Evolutionary conservation across 2,888 invertebrate species (phyloP).

Genomic region (Eurytoma adleriae): DNA sequence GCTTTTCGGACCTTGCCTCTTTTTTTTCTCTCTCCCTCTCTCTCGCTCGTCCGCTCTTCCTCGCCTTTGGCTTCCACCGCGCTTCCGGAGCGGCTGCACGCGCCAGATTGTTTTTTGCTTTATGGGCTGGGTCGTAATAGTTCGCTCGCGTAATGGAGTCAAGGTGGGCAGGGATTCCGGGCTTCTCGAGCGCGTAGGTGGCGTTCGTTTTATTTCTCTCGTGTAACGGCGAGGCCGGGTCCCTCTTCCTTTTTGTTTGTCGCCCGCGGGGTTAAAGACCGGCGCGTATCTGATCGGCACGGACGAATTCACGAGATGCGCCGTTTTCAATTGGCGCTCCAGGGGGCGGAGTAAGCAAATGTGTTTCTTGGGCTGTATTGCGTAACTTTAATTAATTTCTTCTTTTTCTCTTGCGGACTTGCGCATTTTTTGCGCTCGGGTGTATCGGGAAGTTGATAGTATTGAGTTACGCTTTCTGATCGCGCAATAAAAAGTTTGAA

Average conservation of each 20-base stretch:
- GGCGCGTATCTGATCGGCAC: no score
- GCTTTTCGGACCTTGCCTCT: conserved; percentile 45
- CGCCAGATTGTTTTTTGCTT: conserved; percentile 45
- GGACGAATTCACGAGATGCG: no score
- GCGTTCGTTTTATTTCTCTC: background rate
- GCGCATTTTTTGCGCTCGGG: no score
- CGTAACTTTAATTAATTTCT: no score
- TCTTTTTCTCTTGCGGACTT: no score
- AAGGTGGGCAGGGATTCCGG: conserved; percentile 6
- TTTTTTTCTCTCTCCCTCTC: background rate
- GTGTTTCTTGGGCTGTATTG: no score
- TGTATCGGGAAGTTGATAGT: no score
- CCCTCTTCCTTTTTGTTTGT: background rate
- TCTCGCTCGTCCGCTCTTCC: background rate
- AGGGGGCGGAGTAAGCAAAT: no score
- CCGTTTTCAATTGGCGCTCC: no score
- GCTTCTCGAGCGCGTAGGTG: background rate
- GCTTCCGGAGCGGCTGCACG: conserved; percentile 21
- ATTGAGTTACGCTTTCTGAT: no score
- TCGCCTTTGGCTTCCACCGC: conserved; percentile 38
- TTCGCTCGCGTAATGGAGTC: conserved; percentile 36
- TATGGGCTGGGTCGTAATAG: conserved; percentile 24
- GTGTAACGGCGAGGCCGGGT: no score
- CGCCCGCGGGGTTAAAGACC: background rate
- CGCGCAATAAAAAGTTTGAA: no score